Conservation (phyloP, 2,797 vertebrate species). For the Erithacus rubecula region DNA sequence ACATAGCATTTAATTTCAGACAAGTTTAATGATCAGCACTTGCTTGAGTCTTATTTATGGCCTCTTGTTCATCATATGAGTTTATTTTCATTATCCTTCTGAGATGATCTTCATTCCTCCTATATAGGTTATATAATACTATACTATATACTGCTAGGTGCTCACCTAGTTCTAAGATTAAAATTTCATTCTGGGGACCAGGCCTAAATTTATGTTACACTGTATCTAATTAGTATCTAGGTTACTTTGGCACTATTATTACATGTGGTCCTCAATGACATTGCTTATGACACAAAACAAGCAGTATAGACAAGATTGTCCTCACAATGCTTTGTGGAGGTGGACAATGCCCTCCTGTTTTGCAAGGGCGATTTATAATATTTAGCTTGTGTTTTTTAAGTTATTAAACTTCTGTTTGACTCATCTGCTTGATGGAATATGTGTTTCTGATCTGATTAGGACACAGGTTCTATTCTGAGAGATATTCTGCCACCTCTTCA, state of each 20-base stretch:
- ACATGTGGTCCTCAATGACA: neutral
- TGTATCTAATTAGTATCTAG: too few relatives aligned
- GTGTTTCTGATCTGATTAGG: conserved; percentile 11
- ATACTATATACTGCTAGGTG: too few relatives aligned
- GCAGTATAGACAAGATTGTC: neutral
- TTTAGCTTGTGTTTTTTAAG: neutral
- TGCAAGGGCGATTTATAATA: neutral
- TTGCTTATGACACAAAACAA: neutral
- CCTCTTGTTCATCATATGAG: neutral
- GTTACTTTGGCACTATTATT: neutral
- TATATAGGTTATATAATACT: neutral
- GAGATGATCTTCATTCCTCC: neutral
- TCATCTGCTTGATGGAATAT: neutral
- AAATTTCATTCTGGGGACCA: neutral
- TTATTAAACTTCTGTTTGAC: neutral
- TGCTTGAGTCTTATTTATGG: neutral
- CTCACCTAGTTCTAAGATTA: neutral
- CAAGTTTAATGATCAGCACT: neutral
- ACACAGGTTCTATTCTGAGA: neutral
- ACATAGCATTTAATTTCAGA: neutral
- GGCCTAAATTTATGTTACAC: neutral
- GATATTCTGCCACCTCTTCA: conserved; percentile 3
- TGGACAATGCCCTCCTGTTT: neutral
- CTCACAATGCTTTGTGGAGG: neutral
- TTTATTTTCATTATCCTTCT: neutral